A percentile compares a stretch with the other conserved stretches of the same genome.
These are phyloP conservation scores for Helogale parvula DNA, from an alignment of 2,113 vertebrate genomes.

Conservation along the genomic window DNA sequence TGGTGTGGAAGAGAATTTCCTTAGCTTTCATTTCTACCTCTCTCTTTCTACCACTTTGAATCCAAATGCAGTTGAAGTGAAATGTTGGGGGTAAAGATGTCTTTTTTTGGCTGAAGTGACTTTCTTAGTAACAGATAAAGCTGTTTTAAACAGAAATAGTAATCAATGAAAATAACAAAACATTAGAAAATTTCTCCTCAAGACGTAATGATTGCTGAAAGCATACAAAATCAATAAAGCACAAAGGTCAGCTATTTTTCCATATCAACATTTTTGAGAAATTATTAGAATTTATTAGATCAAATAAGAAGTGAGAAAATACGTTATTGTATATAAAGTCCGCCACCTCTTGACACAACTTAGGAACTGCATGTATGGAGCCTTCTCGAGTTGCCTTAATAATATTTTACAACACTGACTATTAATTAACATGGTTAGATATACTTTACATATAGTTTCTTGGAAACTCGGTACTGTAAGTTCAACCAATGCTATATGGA, in stretches of 20 bases:
- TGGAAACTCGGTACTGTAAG: background rate
- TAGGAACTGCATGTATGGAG: background rate
- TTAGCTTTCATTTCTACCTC: background rate
- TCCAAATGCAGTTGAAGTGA: background rate
- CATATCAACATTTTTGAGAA: conserved; percentile 5
- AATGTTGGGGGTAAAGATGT: background rate
- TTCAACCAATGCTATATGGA: background rate
- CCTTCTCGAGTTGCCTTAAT: background rate
- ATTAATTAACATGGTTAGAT: no score
- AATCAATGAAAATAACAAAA: background rate
- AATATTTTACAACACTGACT: background rate
- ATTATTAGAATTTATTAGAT: background rate
- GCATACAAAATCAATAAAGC: background rate
- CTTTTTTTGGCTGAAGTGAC: background rate
- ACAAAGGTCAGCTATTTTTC: background rate
- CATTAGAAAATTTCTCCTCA: background rate
- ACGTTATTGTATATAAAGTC: background rate
- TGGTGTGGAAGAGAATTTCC: no score
- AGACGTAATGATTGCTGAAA: background rate
- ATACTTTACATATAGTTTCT: background rate
- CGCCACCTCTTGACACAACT: conserved; percentile 21
- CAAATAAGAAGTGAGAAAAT: background rate
- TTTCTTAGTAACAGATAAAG: background rate
- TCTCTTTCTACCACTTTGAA: background rate
- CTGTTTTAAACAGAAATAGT: background rate